Conservation (phyloP, 2,888 invertebrate genomes). For the Rhamphomyia laevipes region DNA sequence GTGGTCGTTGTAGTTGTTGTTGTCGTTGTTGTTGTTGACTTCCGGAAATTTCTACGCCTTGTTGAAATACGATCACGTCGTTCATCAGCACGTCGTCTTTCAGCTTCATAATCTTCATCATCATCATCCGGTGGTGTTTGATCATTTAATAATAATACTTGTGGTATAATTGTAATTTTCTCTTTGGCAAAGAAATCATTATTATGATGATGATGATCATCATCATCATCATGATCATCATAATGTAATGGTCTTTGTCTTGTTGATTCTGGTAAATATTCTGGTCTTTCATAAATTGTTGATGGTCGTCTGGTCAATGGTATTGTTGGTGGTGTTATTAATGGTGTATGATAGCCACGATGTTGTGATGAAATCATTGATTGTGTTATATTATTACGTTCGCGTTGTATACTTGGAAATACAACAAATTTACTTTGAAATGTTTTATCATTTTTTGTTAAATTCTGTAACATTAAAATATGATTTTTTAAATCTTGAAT, state of each 20-base stretch:
- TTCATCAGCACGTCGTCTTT: slow-evolving; percentile 11
- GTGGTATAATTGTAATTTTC: slow-evolving; percentile 31
- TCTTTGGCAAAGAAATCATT: slow-evolving; percentile 18
- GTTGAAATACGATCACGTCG: slow-evolving; percentile 8
- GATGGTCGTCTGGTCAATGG: slow-evolving; percentile 28
- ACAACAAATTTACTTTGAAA: slow-evolving; percentile 38
- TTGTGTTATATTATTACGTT: slow-evolving; percentile 17
- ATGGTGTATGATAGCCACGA: slow-evolving; percentile 23
- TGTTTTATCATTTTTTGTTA: slow-evolving; percentile 34
- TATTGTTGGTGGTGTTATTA: slow-evolving; percentile 26
- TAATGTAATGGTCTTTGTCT: slow-evolving; percentile 14
- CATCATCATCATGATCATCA: slow-evolving; percentile 21
- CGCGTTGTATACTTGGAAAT: slow-evolving; percentile 34
- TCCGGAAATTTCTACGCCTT: slow-evolving; percentile 14
- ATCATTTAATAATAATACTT: slow-evolving; percentile 33
- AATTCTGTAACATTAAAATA: slow-evolving; percentile 35
- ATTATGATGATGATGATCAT: slow-evolving; percentile 15
- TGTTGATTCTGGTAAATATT: slow-evolving; percentile 23
- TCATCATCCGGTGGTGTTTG: slow-evolving; percentile 22
- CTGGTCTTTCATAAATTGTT: slow-evolving; percentile 18
- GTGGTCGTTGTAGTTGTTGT: slow-evolving; percentile 17
- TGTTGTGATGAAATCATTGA: slow-evolving; percentile 9
- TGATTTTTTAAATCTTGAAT: slow-evolving; percentile 37
- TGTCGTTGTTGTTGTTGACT: slow-evolving; percentile 15
- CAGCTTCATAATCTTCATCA: slow-evolving; percentile 16